These are phyloP conservation scores for Hyaena hyaena DNA, from an alignment of 2,113 vertebrate genomes.

Conservation along the genomic window DNA sequence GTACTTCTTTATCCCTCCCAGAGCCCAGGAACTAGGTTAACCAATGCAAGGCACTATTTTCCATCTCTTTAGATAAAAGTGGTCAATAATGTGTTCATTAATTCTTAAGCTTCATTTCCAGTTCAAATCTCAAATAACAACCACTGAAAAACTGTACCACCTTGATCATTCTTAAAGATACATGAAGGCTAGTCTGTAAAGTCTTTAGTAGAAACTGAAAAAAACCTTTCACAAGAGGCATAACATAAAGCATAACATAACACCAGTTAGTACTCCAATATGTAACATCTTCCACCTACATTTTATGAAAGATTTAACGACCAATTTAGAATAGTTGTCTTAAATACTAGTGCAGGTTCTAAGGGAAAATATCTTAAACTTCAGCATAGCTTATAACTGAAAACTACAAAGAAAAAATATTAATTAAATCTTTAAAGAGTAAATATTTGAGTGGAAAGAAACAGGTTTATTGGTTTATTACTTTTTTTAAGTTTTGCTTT, in stretches of 20 bases:
- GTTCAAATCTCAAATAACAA: constrained; percentile 44
- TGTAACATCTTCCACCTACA: constrained; percentile 38
- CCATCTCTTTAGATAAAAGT: constrained; percentile 13
- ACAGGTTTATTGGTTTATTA: constrained; percentile 62
- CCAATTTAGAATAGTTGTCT: not conserved
- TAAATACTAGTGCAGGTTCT: constrained; percentile 46
- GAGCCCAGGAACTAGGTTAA: not conserved
- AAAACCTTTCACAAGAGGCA: not conserved
- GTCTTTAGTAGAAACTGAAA: constrained; percentile 48
- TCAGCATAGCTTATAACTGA: constrained; percentile 46
- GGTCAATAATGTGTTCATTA: constrained; percentile 47
- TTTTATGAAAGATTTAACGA: constrained; percentile 48
- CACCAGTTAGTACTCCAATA: not conserved
- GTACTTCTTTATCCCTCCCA: not conserved
- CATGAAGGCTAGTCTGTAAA: constrained; percentile 30
- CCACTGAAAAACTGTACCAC: not conserved
- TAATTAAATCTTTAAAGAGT: constrained; percentile 64
- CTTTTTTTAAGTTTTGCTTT: constrained; percentile 58
- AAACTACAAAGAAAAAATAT: constrained; percentile 65
- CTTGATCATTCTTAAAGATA: constrained; percentile 46
- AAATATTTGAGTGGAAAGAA: constrained; percentile 59
- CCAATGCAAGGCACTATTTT: not conserved
- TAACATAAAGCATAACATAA: not conserved
- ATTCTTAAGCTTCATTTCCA: constrained; percentile 37
- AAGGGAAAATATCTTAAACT: constrained; percentile 51